Evolutionary conservation across 2,113 vertebrate genomes (phyloP), one percentile per base, ranked within the genome.

Genomic region (Salvelinus fontinalis): DNA sequence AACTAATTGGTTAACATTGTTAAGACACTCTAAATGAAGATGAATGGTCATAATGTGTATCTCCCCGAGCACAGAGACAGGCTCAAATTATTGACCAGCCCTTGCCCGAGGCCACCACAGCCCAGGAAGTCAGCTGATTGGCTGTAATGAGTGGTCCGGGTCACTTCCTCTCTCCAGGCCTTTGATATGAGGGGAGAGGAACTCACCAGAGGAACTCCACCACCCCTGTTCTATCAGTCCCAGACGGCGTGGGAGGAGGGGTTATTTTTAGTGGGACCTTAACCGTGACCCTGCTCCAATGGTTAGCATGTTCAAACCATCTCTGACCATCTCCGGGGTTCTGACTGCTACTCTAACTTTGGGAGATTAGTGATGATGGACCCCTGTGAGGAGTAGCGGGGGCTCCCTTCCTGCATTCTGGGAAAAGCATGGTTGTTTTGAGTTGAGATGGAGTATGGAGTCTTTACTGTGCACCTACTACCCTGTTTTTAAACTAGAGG

Each of bases 121-220:
- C 31, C 11, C 69, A 54, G 79, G 74, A 85, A 70, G 59, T 9
- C 16, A 66, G 3, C 75, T 84, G 78, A 81, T 74, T 81, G 60
- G 75, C 79, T 84, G 62, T 79, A 87, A 86, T 83, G 81, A 83
- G 57, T 51, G 49, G 75, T 67, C 78, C 65, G 69, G 44, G 59
- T 64, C 26, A 71, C 66, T 78, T 81, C 78, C 78, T 79, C 16
- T 72, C 44, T 54, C 59, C 9, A 60, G 29, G 22, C 31, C 80
- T 78, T 77, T 78, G 75, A 72, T 82, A 70, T 71, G 78, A 71
- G 68, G n/a, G 66, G 34, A 26, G 65, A 57, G 66, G 26, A 20
- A 65, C 59, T 81, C 48, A 24, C 54, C 44, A 49, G 44, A 13
- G 20, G 3, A 51, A 51, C 20, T 14, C 65, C 20, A n/a, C 16